Evolutionary conservation across 2,888 invertebrate species (phyloP), one percentile per base, ranked within the genome.

Genomic region (Hypsopygia costalis): DNA sequence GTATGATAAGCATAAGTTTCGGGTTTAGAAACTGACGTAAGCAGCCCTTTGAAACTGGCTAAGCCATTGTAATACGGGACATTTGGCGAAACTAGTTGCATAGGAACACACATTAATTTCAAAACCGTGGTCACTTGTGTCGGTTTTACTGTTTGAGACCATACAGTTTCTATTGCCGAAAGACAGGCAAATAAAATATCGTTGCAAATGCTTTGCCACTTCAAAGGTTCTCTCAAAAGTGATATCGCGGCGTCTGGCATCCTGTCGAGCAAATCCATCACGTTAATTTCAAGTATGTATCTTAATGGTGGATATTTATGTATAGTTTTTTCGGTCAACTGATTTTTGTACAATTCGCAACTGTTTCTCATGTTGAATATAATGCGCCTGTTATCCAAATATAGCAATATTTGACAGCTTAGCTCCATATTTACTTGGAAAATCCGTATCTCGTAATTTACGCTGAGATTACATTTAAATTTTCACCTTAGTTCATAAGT

Each of bases 241-340:
- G 69, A 44, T 5, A 66, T 52, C 11, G 71, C 80, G 6, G 80
- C 42, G 3, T 69, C 64, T 10, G 81, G 75, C 47, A 63, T 69
- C 28, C 43, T 35, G 32, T 87, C 65, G 8, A 74, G 41, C 47
- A 86, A 55, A 41, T 81, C 67, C 68, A 87, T 81, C 6, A 81
- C 60, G 47, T 88, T 82, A 40, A 88, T 52, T 52, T 81, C 65
- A 28, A 81, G 43, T 39, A 68, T 44, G 48, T 59, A 75, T 44
- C 82, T 61, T 20, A 83, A 49, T 39, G 87, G 81, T 37, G 81
- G 81, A 54, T 79, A 86, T 53, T 78, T 83, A 33, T 47, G 47
- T 29, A 60, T 16, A 1, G 52, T 60, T 46, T 72, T 74, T 27
- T 72, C 70, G 38, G 62, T 57, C 28, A 77, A 44, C 46, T 66